These are phyloP conservation scores for Odontocolon sp. DNA, from an alignment of 2,888 invertebrate species.

Conservation along the genomic window DNA sequence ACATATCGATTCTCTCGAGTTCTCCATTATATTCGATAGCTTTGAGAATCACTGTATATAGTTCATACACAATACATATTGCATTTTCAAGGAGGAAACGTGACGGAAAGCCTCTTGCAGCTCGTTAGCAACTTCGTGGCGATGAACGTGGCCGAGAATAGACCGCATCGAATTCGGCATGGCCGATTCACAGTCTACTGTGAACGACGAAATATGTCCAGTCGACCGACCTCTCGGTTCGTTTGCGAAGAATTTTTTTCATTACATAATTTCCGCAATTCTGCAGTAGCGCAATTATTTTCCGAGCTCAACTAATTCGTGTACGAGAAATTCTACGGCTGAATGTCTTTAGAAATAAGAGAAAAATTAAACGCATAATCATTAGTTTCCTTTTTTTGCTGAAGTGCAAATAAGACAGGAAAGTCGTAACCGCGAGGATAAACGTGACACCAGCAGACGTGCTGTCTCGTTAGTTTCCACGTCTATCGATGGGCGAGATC, in stretches of 20 bases:
- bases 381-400: too few species aligned
- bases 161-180: constrained; percentile 43
- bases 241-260: too few species aligned
- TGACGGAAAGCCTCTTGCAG: background rate
- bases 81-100: background rate
- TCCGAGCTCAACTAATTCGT: too few species aligned
- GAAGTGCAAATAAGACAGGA: too few species aligned
- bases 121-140: background rate
- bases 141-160: constrained; percentile 47
- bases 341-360: too few species aligned
- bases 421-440: background rate
- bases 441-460: background rate
- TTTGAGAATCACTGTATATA: background rate
- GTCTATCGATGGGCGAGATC: background rate
- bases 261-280: too few species aligned
- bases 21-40: background rate
- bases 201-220: constrained; percentile 14
- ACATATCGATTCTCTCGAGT: background rate
- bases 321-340: too few species aligned
- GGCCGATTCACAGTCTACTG: constrained; percentile 2
- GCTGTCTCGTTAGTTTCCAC: background rate
- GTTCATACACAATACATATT: background rate
- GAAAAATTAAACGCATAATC: too few species aligned
- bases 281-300: too few species aligned
- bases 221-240: constrained; percentile 2